phyloP scores from a whole-genome alignment of 1,140 invertebrate species.

The Coptotermes formosanus region DNA sequence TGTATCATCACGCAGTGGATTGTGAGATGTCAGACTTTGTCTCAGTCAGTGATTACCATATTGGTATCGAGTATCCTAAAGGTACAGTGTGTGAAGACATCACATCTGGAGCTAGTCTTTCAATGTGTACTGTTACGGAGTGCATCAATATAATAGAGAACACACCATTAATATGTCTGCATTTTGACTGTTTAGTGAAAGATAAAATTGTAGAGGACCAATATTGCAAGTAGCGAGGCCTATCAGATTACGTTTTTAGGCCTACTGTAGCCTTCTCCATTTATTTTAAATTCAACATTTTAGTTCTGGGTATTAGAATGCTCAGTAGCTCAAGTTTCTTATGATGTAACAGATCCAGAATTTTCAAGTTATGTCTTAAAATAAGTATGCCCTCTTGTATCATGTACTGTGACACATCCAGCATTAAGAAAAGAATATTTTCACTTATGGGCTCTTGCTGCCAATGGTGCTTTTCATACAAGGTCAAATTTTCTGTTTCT shows the following conservation, averaged over 20 bases:
- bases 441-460: no score
- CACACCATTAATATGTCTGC: not conserved
- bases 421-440: no score
- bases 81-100: not conserved
- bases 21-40: not conserved
- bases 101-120: constrained; percentile 9
- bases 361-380: no score
- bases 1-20: not conserved
- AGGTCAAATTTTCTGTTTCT: no score
- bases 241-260: not conserved
- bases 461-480: no score
- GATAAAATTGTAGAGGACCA: not conserved
- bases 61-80: not conserved
- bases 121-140: not conserved
- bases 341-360: no score
- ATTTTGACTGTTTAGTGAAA: not conserved
- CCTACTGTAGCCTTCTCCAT: not conserved
- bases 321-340: no score
- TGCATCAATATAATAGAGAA: not conserved
- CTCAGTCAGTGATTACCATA: not conserved
- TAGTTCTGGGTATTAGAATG: no score
- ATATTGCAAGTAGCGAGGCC: not conserved
- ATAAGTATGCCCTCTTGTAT: no score
- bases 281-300: no score
- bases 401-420: no score